Base-by-base conservation (phyloP, 2,888 invertebrate species). In the Pogonocherus hispidulus region DNA sequence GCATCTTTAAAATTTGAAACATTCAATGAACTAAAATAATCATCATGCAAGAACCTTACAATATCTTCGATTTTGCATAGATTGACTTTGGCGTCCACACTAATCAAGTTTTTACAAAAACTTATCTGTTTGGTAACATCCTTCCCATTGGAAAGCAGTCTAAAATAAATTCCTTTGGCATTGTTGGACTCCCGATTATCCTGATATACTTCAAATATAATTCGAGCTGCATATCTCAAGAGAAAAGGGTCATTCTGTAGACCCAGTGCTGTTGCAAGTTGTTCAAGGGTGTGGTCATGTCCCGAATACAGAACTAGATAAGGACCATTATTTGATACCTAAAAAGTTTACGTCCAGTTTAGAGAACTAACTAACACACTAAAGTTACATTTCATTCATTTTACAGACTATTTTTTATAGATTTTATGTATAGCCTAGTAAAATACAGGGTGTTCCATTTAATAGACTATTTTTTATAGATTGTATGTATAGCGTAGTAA, bases 1-100 rank as follows among this genome's bases (percentile, higher is more conserved):
- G 94, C 95, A 80, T 95, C 95, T 84, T 95, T 95, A 81, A 92
- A 95, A 85, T 96, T 96, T 11, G 93, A 94, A n/a, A 92, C 92
- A 83, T 96, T 96, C 78, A 96, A 91, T 60, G 90, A 88, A 11
- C 90, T 86, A 80, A 97, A 95, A 83, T 95, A 96, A 85, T 95
- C 94, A 76, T 94, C 94, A 77, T 95, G 94, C 71, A 96, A 89
- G 84, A 95, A 96, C 71, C 96, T 87, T 8, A 95, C 92, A 70
- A 97, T 95, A 81, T 92, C 92, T 83, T 96, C 95, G 74, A 97
- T 93, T 2, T 94, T 93, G 85, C 96, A 97, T 81, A 91, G 90
- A 52, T 90, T 85, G 47, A 86, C 86, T 60, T 88, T 88, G 22
- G 86, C 85, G 0, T 88, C 88, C 0, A 88, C 86, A 2, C 80